A percentile compares a stretch with the other conserved stretches of the same genome.
Conservation (phyloP, 2,797 vertebrate species). For the Galaxias olidus region DNA sequence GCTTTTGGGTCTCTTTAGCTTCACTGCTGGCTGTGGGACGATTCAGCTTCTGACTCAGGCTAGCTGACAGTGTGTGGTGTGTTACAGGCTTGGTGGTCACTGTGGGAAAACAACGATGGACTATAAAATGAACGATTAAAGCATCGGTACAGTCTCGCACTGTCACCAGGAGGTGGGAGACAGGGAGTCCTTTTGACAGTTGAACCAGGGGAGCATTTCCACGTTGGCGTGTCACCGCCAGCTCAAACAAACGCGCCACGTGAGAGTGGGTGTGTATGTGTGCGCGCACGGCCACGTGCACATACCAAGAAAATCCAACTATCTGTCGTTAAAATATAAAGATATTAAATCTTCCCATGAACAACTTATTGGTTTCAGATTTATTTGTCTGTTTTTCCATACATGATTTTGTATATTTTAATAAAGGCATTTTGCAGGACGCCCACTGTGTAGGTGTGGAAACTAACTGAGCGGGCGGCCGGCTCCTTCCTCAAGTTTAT, state of each 20-base stretch:
- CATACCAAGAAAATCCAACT: slow-evolving; percentile 5
- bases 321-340: slow-evolving; percentile 33
- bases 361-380: slow-evolving; percentile 41
- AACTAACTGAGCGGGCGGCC: slow-evolving; percentile 34
- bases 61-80: slow-evolving; percentile 17
- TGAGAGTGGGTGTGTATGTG: slow-evolving; percentile 23
- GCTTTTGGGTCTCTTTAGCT: slow-evolving; percentile 21
- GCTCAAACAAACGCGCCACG: neutral
- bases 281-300: slow-evolving; percentile 6
- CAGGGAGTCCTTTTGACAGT: slow-evolving; percentile 34
- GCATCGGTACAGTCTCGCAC: slow-evolving; percentile 2
- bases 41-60: slow-evolving; percentile 25
- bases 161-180: slow-evolving; percentile 11
- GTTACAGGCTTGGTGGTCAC: slow-evolving; percentile 36
- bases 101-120: slow-evolving; percentile 37
- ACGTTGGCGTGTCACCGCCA: slow-evolving; percentile 8
- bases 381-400: slow-evolving; percentile 40
- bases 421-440: slow-evolving; percentile 21
- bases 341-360: slow-evolving; percentile 40
- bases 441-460: slow-evolving; percentile 47
- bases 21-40: slow-evolving; percentile 28
- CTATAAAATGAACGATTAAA: slow-evolving; percentile 56
- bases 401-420: slow-evolving; percentile 50
- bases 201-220: slow-evolving; percentile 45
- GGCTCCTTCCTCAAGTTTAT: slow-evolving; percentile 47